Evolutionary conservation across 2,888 invertebrate species (phyloP), one percentile per base, ranked within the genome.

Genomic region (Lasioglossum lativentre): DNA sequence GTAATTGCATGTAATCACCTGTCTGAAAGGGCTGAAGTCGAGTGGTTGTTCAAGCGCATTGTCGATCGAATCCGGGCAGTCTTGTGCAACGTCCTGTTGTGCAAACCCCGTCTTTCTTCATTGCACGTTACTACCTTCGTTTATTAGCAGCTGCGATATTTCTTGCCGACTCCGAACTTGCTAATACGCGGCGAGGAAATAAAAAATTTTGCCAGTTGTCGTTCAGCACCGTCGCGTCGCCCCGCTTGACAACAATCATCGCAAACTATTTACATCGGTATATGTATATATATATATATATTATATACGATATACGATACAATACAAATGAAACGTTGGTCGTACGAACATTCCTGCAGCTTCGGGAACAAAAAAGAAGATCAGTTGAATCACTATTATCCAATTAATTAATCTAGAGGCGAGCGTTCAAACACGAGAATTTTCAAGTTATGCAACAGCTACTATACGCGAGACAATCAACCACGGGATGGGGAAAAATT

Each of bases 41-140:
- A 75, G 75, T 74, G 45, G 52, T 40, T 66, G 38, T 72, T 75
- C 71, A 3, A 71, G 42, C 52, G 72, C 63, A 75, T 83, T 82
- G 82, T 78, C 75, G 34, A 82, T 85, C 75, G 71, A 78, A 82
- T 74, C 78, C 78, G 34, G 66, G 45, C 71, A 78, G 78, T 72
- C 75, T 85, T 85, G 75, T 82, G 75, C 52, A 82, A 82, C 56
- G 34, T 82, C 75, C 82, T 78, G 75, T 85, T 78, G 66, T 81
- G 66, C 72, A 82, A 85, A 84, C 42, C n/a, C 4, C 2, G 19
- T 8, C 23, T 76, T 45, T 78, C 63, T 16, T 71, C 59, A 19
- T 6, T 47, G 30, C 47, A 34, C 76, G 73, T 73, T 59, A 19
- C 68, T 38, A 12, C 45, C 19, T 56, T 30, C 27, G 12, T 45